Evolutionary conservation across 2,113 vertebrate species (phyloP), one percentile per base, ranked within the genome.

Genomic region (Oryzias woworae): DNA sequence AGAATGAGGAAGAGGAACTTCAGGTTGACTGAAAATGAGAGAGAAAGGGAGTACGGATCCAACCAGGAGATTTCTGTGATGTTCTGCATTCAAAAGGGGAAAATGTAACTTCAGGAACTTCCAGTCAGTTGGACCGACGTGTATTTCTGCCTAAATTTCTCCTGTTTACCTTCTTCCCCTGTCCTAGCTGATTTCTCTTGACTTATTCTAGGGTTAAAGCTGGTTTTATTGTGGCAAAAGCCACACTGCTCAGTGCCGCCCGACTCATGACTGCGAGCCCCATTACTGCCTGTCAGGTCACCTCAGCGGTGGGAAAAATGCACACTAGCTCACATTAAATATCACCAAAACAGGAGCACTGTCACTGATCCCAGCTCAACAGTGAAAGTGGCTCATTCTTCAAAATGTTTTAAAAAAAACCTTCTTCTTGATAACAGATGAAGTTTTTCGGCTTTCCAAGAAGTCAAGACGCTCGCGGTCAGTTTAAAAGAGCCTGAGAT

Each of bases 201-300:
- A 57, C 73, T 69, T 54, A 62, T 64, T 80, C 68, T 60, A 20
- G 12, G 28, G 31, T 78, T 68, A 77, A 77, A 49, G 52, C 62
- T 61, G 61, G 66, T 73, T 67, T 58, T 62, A 67, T 63, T 61
- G 66, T 77, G 71, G 83, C 80, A 69, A 62, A 72, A 62, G 73
- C 62, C 64, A 69, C 44, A 58, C 77, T 13, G 64, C 67, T 69
- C 71, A 36, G 66, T 14, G 67, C 56, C 75, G 78, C 53, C 62
- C 72, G 69, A 57, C 68, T 84, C 74, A 75, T 44, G 46, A 54
- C 72, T 83, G 52, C 78, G 65, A 65, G 60, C 62, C 58, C 74
- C 64, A 78, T 85, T 85, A 85, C 63, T 53, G 62, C 52, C 65
- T 74, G 82, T 88, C 84, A 84, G 78, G 72, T 85, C 72, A 82